Evolutionary conservation across 1,140 invertebrate species (phyloP).

Genomic region (Monomorium pharaonis): DNA sequence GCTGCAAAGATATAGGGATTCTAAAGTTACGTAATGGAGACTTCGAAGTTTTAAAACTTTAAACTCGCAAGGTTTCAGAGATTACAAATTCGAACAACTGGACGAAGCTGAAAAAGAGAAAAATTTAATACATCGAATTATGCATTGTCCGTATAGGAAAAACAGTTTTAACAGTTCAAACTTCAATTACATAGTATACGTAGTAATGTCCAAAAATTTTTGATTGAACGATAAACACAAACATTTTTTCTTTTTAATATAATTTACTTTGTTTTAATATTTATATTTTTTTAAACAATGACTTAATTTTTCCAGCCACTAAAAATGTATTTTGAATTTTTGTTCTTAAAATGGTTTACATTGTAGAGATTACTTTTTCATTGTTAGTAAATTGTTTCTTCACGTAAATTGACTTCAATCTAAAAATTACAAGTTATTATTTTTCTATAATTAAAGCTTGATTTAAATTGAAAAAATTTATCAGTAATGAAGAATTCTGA

Average conservation of each 20-base stretch:
- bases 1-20: background rate
- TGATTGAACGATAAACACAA: background rate
- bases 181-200: background rate
- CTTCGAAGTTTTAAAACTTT: background rate
- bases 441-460: too few species aligned
- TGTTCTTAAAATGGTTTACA: too few species aligned
- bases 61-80: too few species aligned
- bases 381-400: too few species aligned
- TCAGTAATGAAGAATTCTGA: too few species aligned
- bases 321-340: background rate
- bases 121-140: background rate
- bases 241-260: background rate
- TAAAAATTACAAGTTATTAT: too few species aligned
- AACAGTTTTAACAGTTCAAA: background rate
- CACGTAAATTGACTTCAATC: too few species aligned
- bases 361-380: too few species aligned
- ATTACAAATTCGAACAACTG: background rate
- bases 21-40: too few species aligned
- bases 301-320: background rate
- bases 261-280: background rate
- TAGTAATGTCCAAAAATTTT: background rate
- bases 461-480: too few species aligned
- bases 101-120: background rate
- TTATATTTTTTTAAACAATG: background rate
- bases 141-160: background rate